Evolutionary conservation across 1,140 invertebrate genomes (phyloP).

Genomic region (Vanessa tameamea): DNA sequence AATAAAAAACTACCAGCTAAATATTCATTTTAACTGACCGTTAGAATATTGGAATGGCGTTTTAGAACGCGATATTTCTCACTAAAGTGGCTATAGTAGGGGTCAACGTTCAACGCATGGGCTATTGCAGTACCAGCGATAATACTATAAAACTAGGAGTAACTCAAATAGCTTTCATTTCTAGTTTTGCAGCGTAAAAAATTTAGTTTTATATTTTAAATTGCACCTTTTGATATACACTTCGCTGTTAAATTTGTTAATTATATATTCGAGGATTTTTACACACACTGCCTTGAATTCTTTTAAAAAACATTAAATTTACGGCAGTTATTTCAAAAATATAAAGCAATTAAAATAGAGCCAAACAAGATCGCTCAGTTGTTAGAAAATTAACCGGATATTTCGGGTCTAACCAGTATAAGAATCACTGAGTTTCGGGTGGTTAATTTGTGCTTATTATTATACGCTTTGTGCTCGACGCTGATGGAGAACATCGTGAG

Average conservation of each 20-base stretch:
- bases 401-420: too few relatives aligned
- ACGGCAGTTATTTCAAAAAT: too few relatives aligned
- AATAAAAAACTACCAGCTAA: neutral
- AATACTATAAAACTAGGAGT: conserved; percentile 6
- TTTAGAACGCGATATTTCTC: conserved; percentile 9
- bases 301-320: too few relatives aligned
- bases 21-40: conserved; percentile 14
- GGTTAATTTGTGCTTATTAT: too few relatives aligned
- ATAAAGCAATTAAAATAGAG: too few relatives aligned
- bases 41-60: conserved; percentile 11
- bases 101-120: conserved; percentile 6
- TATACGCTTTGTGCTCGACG: too few relatives aligned
- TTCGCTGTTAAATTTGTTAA: neutral
- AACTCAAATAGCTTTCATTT: conserved; percentile 11
- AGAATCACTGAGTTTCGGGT: too few relatives aligned
- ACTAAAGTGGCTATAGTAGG: conserved; percentile 8
- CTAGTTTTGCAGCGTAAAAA: conserved; percentile 5
- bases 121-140: conserved; percentile 4
- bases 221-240: neutral
- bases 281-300: too few relatives aligned
- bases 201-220: conserved; percentile 5
- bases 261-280: neutral
- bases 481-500: too few relatives aligned
- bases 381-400: too few relatives aligned
- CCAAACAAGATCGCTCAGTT: too few relatives aligned